Conservation (phyloP, 2,888 invertebrate species). For the Ischnus inquisitorius region DNA sequence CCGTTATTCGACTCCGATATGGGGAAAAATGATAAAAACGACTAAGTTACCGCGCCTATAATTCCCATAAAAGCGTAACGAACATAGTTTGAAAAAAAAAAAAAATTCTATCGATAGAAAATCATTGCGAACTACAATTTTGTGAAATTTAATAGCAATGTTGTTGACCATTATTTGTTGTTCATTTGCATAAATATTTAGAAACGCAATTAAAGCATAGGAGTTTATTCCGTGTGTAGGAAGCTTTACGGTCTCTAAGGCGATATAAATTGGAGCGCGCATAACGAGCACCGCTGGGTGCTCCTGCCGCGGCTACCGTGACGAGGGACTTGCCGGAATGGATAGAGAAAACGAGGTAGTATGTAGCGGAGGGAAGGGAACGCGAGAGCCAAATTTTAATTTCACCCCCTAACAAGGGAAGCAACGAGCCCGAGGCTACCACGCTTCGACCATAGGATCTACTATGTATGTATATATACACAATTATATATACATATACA, state of each 20-base stretch:
- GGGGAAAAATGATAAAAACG: neutral
- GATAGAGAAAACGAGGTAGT: conserved; percentile 43
- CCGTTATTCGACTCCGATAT: neutral
- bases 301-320: conserved; percentile 44
- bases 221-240: conserved; percentile 62
- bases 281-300: conserved; percentile 74
- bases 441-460: conserved; percentile 41
- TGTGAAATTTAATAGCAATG: neutral
- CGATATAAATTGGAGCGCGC: conserved; percentile 76
- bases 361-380: conserved; percentile 38
- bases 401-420: conserved; percentile 80
- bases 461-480: neutral
- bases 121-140: neutral
- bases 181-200: neutral
- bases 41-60: neutral
- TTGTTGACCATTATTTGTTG: neutral
- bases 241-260: conserved; percentile 56
- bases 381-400: conserved; percentile 81
- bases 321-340: conserved; percentile 56
- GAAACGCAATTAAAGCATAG: neutral
- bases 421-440: conserved; percentile 63
- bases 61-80: too few relatives aligned
- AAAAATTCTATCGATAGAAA: too few relatives aligned
- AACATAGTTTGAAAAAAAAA: too few relatives aligned
- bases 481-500: conserved; percentile 37